Percentiles rank a stretch among this genome's conserved stretches.
Conservation (phyloP, 2,113 vertebrate species). For the Tyto alba region DNA sequence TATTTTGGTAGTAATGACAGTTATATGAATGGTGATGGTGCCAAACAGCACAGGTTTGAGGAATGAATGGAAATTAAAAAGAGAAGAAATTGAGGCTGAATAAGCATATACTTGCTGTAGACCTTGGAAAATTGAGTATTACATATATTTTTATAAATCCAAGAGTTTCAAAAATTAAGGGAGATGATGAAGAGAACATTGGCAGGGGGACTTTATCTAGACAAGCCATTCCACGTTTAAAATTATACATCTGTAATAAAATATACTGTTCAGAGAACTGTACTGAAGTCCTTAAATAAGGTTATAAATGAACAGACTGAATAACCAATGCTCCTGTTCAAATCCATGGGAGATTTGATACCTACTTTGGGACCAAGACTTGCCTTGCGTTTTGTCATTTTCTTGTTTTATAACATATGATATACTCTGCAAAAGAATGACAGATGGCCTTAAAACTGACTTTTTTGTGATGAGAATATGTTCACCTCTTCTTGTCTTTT, state of each 20-base stretch:
- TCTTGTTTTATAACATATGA: background rate
- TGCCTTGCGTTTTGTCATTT: background rate
- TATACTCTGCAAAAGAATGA: background rate
- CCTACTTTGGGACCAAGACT: background rate
- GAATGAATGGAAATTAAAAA: background rate
- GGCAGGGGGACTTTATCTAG: background rate
- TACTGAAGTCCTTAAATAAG: background rate
- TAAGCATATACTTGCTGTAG: background rate
- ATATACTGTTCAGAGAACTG: background rate
- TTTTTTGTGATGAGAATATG: background rate
- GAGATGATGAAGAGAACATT: background rate
- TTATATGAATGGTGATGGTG: background rate
- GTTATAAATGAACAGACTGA: background rate
- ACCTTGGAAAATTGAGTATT: background rate
- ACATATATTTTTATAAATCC: background rate
- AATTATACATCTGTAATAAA: background rate
- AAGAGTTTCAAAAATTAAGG: background rate
- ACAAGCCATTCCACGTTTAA: background rate
- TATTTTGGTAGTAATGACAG: background rate
- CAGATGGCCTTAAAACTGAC: background rate
- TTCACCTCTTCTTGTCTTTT: background rate
- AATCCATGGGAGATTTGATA: background rate
- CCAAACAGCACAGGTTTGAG: background rate
- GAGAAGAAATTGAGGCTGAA: background rate
- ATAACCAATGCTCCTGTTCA: background rate